phyloP scores from a whole-genome alignment of 2,797 vertebrate species.

The Loriculus beryllinus region DNA sequence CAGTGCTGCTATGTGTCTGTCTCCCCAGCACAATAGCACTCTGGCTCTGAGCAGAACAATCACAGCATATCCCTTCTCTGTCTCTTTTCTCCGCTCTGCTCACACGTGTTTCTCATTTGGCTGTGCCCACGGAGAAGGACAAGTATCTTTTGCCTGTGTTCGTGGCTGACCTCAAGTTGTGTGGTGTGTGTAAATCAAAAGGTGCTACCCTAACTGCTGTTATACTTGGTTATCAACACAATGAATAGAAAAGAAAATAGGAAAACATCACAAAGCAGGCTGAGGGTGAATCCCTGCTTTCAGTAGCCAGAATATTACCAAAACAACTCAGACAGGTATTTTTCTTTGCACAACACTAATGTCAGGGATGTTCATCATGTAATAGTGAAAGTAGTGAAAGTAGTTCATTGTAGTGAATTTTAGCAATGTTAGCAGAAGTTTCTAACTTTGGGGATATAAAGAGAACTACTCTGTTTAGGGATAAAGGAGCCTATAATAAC shows the following conservation, averaged over 20 bases:
- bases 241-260: not conserved
- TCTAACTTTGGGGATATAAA: not conserved
- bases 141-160: not conserved
- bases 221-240: not conserved
- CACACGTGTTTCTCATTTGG: accelerated
- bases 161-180: not conserved
- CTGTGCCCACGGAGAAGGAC: not conserved
- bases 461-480: not conserved
- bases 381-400: not conserved
- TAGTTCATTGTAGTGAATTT: not conserved
- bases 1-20: accelerated
- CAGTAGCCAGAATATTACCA: not conserved
- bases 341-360: not conserved
- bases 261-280: not conserved
- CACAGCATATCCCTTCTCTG: not conserved
- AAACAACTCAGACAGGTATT: not conserved
- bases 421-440: not conserved
- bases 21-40: not conserved
- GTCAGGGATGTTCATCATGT: not conserved
- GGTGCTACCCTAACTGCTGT: not conserved
- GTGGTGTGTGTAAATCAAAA: not conserved
- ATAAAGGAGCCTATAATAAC: not conserved
- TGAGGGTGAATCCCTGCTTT: not conserved
- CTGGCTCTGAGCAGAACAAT: not conserved
- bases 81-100: not conserved